Base-by-base conservation (phyloP, 1,140 invertebrate species). In the Drosophila pectinifera region DNA sequence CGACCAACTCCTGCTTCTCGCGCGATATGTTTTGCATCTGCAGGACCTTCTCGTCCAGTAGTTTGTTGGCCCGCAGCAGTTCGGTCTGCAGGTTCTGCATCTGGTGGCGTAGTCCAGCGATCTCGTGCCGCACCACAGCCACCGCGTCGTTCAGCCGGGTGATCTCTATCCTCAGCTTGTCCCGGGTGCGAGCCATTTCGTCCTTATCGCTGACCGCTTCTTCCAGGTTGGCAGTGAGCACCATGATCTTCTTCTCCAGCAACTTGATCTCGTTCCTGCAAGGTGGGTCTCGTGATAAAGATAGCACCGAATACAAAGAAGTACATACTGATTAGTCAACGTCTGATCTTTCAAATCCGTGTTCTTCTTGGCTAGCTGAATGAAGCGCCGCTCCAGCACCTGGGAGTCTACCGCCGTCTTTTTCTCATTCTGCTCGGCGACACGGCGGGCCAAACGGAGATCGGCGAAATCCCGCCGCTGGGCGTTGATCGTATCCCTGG, bases 331-430 rank as follows among this genome's bases (percentile, higher is more conserved):
- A 4, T 56, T 2, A 0, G 20, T 0, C 13, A 42, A 0, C 5
- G 45, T 41, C 13, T 74, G 68, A 0, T 73, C 62, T 6, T 14
- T 46, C 1, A 67, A 36, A 0, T 86, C 73, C 0, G 4, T 2
- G 1, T 86, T 78, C 24, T 70, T 85, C 3, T 85, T 86, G 22
- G 49, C 18, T 20, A 85, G 7, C 26, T 55, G 62, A 10, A 39
- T 20, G 43, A 85, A 78, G 6, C 81, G 78, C 16, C 78, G 68
- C 20, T 51, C 65, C 7, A 85, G 20, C 34, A 54, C 2, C 7
- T 34, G 1, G 0, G 58, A 18, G 8, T 68, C n/a, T n/a, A n/a
- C n/a, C n/a, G 5, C 64, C 65, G 34, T 24, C 24, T 70, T 70
- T 20, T 65, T 85, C n/a, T 86, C 42, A 5, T 75, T 64, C 0